A percentile compares a stretch with the other conserved stretches of the same genome.
These are phyloP conservation scores for Dorcus hopei DNA, from an alignment of 2,888 invertebrate genomes.

Conservation along the genomic window DNA sequence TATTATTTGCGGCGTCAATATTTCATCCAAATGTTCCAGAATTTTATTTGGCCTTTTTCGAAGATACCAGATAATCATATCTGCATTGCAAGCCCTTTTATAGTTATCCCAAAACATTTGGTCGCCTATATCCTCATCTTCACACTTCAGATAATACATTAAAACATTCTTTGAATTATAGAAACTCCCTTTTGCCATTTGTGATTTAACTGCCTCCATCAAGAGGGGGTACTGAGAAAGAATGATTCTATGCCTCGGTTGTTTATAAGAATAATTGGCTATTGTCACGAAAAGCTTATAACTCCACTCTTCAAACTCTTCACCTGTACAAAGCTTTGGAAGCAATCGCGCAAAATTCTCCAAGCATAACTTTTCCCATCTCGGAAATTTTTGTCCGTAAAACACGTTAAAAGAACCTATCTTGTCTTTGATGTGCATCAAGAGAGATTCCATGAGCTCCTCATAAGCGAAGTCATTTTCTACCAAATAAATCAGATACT, in stretches of 20 bases:
- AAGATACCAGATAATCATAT: neutral
- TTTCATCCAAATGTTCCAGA: neutral
- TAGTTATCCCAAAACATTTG: neutral
- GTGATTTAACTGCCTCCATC: neutral
- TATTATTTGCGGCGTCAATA: neutral
- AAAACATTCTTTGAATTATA: neutral
- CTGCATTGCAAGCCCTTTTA: neutral
- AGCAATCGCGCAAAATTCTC: too few species aligned
- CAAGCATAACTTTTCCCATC: too few species aligned
- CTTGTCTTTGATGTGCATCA: too few species aligned
- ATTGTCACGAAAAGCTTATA: neutral
- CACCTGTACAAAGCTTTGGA: too few species aligned
- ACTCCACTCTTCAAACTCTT: too few species aligned
- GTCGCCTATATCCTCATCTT: neutral
- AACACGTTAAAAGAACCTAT: too few species aligned
- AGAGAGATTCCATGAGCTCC: too few species aligned
- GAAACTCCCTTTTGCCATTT: neutral
- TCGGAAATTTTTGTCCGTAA: too few species aligned
- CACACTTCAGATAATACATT: neutral
- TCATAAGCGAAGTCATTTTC: too few species aligned
- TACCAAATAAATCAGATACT: too few species aligned
- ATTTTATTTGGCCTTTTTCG: neutral
- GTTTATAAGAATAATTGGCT: neutral
- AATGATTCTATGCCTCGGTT: neutral
- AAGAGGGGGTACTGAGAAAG: neutral